Conservation (phyloP, 2,113 vertebrate species). For the Uria lomvia region DNA sequence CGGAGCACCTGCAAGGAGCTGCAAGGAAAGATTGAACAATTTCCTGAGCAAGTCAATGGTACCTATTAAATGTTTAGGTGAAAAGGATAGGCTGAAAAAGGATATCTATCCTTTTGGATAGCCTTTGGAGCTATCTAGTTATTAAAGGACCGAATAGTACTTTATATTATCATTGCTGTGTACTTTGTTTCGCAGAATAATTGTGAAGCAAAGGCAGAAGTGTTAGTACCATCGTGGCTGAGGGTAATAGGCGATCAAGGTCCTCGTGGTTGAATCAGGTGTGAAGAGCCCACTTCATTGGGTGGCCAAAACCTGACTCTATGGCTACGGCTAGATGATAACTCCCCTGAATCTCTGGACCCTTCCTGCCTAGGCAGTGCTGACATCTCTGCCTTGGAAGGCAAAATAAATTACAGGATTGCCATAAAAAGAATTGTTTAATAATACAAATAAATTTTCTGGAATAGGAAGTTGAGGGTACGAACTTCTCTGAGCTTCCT, state of each 20-base stretch:
- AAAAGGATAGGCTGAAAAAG: neutral
- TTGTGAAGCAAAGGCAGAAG: neutral
- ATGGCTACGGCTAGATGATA: neutral
- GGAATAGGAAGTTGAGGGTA: neutral
- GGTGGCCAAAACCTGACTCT: neutral
- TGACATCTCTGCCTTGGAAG: neutral
- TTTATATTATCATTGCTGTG: neutral
- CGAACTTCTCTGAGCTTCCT: neutral
- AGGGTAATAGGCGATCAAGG: neutral
- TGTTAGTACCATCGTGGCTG: fast-evolving
- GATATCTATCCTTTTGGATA: neutral
- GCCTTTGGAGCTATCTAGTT: neutral
- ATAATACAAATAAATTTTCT: neutral
- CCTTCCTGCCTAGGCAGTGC: neutral
- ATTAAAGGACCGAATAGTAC: neutral
- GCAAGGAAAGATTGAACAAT: neutral
- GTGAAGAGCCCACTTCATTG: neutral
- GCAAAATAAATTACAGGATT: neutral
- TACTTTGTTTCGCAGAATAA: neutral
- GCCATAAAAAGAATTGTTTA: neutral
- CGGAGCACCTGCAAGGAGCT: neutral
- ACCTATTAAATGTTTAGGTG: neutral
- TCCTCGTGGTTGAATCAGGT: neutral
- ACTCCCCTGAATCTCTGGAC: neutral
- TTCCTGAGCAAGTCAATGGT: neutral